phyloP scores from a whole-genome alignment of 2,797 vertebrate species.

The Danio tinwini region DNA sequence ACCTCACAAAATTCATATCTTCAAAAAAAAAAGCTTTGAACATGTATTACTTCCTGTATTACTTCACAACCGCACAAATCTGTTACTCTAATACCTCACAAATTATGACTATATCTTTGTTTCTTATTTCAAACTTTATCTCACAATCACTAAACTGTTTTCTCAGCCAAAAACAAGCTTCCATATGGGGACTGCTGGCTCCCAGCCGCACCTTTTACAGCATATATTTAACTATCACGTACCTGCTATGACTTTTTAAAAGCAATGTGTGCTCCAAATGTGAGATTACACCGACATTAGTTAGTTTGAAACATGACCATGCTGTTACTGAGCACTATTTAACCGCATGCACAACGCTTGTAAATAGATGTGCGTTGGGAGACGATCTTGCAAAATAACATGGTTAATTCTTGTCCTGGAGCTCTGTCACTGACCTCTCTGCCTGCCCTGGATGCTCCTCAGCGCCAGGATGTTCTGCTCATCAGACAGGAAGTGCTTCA shows the following conservation, averaged over 20 bases:
- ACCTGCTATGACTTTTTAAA: background rate
- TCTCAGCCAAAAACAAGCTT: constrained; percentile 7
- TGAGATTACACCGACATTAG: background rate
- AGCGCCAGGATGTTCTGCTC: constrained; percentile 92
- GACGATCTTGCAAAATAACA: background rate
- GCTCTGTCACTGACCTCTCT: constrained; percentile 82
- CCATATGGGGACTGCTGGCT: background rate
- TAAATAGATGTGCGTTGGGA: constrained; percentile 29
- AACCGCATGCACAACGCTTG: constrained; percentile 5
- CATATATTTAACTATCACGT: background rate
- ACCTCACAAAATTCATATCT: too few relatives aligned
- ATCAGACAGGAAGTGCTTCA: constrained; percentile 92
- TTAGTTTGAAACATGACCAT: background rate
- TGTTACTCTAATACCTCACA: background rate
- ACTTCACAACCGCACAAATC: too few relatives aligned
- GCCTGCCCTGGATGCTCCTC: constrained; percentile 90
- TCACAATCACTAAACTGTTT: background rate
- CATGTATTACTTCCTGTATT: too few relatives aligned
- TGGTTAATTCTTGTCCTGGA: background rate
- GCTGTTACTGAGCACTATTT: constrained; percentile 15
- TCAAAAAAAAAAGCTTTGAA: too few relatives aligned
- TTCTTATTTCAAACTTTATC: background rate
- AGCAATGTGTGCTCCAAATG: background rate
- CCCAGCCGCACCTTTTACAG: background rate
- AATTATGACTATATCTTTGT: too few relatives aligned